phyloP scores from a whole-genome alignment of 2,797 vertebrate species.

The Cryptoprocta ferox region DNA sequence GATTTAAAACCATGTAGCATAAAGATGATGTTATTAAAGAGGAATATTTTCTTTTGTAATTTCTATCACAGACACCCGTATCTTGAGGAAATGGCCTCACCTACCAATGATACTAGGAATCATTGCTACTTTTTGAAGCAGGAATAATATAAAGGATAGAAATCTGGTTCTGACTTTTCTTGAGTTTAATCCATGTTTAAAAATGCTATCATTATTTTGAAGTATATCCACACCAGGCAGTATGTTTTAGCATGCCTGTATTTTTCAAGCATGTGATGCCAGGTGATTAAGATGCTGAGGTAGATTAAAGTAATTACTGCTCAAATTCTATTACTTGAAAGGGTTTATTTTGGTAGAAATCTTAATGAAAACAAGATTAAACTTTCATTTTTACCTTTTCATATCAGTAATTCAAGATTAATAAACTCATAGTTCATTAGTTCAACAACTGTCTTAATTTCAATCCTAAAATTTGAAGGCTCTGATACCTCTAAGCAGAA shows the following conservation, averaged over 20 bases:
- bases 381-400: slow-evolving; percentile 53
- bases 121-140: background rate
- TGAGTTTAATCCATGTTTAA: background rate
- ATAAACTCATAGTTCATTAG: background rate
- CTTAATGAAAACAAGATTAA: slow-evolving; percentile 3
- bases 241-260: background rate
- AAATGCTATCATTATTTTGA: background rate
- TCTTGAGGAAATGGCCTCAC: slow-evolving; percentile 14
- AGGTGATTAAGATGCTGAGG: slow-evolving; percentile 1
- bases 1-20: background rate
- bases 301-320: background rate
- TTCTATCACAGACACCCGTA: background rate
- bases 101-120: background rate
- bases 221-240: background rate
- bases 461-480: slow-evolving; percentile 46
- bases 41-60: background rate
- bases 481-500: background rate
- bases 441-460: slow-evolving; percentile 24
- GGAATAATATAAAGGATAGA: background rate
- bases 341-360: slow-evolving; percentile 21
- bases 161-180: background rate
- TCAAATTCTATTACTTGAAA: slow-evolving; percentile 30
- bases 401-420: slow-evolving; percentile 51
- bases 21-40: slow-evolving; percentile 28
- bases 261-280: slow-evolving; percentile 2